Base-by-base conservation (phyloP, 2,888 invertebrate species). In the Gortyna flavago region DNA sequence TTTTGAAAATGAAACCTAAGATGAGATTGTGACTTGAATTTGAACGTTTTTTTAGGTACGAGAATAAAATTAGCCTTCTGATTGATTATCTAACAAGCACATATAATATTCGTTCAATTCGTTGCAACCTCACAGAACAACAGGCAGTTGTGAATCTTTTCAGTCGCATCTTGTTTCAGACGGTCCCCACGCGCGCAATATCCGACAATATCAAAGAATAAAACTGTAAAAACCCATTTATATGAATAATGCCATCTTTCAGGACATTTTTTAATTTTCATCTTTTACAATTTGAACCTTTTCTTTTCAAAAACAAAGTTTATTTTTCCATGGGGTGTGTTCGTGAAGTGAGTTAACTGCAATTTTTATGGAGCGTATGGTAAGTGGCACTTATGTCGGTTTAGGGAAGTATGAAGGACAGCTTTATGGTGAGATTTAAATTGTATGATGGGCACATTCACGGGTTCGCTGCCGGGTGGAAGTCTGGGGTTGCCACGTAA, bases 151-250 rank as follows among this genome's bases (percentile, higher is more conserved):
- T 51, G 29, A 48, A 75, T 2, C 16, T 51, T 29, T 67, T 21
- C 69, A 41, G 79, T 11, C 0, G 16, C 59, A 25, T 3, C 29
- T 32, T 9, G 66, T 64, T 79, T 75, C 67, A 75, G 66, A 1
- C 59, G 25, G 61, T n/a, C 68, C 62, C 77, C 70, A n/a, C 57
- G 75, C 82, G 76, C 74, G 79, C 87, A 86, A 88, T 90, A 90
- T 90, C 89, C 90, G 89, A 90, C 88, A 77, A 91, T 93, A 94
- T 92, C 91, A 94, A 91, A 91, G 92, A 94, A 94, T 94, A 93
- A 95, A 95, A 95, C 93, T 95, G 95, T 95, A 94, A 94, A 93
- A 95, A 93, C 91, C 91, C 92, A 93, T 95, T 94, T 94, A 93
- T 93, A 93, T 95, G 94, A 95, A 93, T 94, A 93, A 95, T 93